These are phyloP conservation scores for Nebria brevicollis DNA, from an alignment of 2,888 invertebrate genomes.

Conservation along the genomic window DNA sequence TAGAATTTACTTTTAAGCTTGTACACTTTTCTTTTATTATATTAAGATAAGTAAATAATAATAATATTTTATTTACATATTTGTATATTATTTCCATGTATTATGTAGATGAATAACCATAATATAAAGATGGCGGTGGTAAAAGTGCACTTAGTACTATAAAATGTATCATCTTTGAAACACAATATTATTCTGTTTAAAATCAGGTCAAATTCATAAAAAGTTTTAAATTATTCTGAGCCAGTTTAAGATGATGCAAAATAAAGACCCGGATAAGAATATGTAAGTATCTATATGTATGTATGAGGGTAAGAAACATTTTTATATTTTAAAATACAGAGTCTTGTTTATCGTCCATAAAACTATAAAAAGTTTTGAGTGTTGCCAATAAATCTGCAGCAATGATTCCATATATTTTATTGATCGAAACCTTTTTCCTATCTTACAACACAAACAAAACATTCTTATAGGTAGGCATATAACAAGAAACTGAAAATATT, in stretches of 20 bases:
- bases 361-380: conserved; percentile 46
- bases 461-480: neutral
- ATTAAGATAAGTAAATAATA: too few species aligned
- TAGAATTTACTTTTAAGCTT: too few species aligned
- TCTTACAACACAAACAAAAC: neutral
- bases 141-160: neutral
- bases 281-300: conserved; percentile 19
- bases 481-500: too few species aligned
- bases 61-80: too few species aligned
- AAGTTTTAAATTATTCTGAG: neutral
- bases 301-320: conserved; percentile 24
- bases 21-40: too few species aligned
- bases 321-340: conserved; percentile 37
- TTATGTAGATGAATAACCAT: neutral
- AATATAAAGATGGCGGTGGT: neutral
- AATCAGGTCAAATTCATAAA: neutral
- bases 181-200: neutral
- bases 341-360: conserved; percentile 41
- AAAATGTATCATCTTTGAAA: conserved; percentile 11
- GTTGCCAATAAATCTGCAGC: conserved; percentile 41
- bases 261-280: neutral
- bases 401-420: conserved; percentile 46
- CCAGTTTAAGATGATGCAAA: neutral
- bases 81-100: too few species aligned
- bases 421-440: conserved; percentile 38